Evolutionary conservation across 2,888 invertebrate genomes (phyloP).

Genomic region (Nomada ruficornis): DNA sequence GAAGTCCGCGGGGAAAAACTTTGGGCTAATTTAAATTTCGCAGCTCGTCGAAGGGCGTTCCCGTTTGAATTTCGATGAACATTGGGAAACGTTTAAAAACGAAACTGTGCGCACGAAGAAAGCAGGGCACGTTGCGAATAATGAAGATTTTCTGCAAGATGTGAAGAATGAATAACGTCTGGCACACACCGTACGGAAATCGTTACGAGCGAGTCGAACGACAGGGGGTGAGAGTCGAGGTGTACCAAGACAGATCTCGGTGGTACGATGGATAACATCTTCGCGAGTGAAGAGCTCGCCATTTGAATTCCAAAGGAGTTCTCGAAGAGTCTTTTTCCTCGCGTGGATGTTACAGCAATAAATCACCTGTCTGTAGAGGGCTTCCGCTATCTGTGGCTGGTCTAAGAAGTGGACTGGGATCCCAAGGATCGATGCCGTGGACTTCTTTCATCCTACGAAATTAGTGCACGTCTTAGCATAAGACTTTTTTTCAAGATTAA

Average conservation of each 20-base stretch:
- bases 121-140: neutral
- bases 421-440: neutral
- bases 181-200: neutral
- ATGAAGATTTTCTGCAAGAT: neutral
- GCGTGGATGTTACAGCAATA: slow-evolving; percentile 39
- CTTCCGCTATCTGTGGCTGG: slow-evolving; percentile 29
- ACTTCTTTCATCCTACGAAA: neutral
- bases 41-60: no score
- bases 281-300: slow-evolving; percentile 20
- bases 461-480: neutral
- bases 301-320: slow-evolving; percentile 56
- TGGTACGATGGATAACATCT: slow-evolving; percentile 35
- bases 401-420: neutral
- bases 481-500: neutral
- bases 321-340: slow-evolving; percentile 26
- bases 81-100: neutral
- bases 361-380: slow-evolving; percentile 39
- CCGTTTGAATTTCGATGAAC: no score
- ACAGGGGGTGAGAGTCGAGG: slow-evolving; percentile 9
- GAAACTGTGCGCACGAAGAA: neutral
- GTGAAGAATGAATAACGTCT: neutral
- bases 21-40: no score
- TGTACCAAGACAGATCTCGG: slow-evolving; percentile 12
- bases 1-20: no score
- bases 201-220: slow-evolving; percentile 17